Conservation (phyloP, 2,888 invertebrate species). For the Elysia crispata region DNA sequence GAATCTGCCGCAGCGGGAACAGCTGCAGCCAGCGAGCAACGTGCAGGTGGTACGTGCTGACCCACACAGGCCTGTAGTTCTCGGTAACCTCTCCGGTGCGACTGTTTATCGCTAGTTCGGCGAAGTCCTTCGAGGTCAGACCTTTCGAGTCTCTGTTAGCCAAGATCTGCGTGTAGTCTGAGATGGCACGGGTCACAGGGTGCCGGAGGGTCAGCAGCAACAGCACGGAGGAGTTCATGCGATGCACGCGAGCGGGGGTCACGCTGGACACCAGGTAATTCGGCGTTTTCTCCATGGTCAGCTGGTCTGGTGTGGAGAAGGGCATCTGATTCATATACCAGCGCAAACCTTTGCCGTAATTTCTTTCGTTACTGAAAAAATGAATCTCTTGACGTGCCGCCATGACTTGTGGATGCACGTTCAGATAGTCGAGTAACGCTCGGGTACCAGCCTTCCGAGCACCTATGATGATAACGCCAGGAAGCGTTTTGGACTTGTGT, state of each 20-base stretch:
- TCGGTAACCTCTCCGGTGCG: slow-evolving; percentile 76
- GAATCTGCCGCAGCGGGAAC: slow-evolving; percentile 93
- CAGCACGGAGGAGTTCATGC: slow-evolving; percentile 94
- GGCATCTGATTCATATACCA: slow-evolving; percentile 96
- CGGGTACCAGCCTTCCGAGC: slow-evolving; percentile 78
- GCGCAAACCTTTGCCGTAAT: slow-evolving; percentile 92
- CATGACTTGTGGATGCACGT: slow-evolving; percentile 84
- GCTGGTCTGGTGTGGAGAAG: slow-evolving; percentile 91
- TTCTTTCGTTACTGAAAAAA: slow-evolving; percentile 92
- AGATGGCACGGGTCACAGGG: slow-evolving; percentile 96
- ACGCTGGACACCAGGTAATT: slow-evolving; percentile 97
- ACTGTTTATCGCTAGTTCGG: slow-evolving; percentile 76
- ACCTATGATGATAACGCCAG: slow-evolving; percentile 78
- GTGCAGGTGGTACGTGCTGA: slow-evolving; percentile 81
- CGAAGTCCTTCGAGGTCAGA: slow-evolving; percentile 62
- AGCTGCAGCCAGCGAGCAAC: slow-evolving; percentile 94
- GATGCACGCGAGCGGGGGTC: slow-evolving; percentile 94
- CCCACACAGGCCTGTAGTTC: slow-evolving; percentile 78
- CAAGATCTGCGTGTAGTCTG: slow-evolving; percentile 95
- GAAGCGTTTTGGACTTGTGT: slow-evolving; percentile 68
- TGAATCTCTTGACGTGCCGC: slow-evolving; percentile 97
- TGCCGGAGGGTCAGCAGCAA: slow-evolving; percentile 95
- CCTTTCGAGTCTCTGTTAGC: slow-evolving; percentile 78
- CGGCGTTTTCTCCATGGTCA: slow-evolving; percentile 98
- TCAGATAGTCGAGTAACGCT: slow-evolving; percentile 77